These are phyloP conservation scores for Pagrus major DNA, from an alignment of 2,113 vertebrate species.

Conservation along the genomic window DNA sequence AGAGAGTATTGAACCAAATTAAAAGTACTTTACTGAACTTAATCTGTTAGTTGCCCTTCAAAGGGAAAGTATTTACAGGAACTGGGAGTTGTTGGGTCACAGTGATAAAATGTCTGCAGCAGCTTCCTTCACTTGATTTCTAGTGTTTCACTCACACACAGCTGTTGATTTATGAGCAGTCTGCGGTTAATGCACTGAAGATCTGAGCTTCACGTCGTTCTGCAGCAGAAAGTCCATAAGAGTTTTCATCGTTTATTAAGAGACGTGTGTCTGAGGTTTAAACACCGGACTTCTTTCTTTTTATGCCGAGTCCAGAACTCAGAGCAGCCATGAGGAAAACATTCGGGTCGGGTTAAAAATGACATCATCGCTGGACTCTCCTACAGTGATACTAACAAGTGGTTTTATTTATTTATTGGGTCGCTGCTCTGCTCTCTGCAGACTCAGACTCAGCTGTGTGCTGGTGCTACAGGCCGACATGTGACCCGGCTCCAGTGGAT, in stretches of 20 bases:
- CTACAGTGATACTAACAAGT: not conserved
- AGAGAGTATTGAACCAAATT: too few relatives aligned
- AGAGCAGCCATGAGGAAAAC: not conserved
- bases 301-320: not conserved
- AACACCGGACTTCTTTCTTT: not conserved
- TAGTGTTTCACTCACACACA: not conserved
- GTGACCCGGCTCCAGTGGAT: constrained; percentile 78
- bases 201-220: not conserved
- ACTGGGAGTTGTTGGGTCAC: not conserved
- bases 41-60: not conserved
- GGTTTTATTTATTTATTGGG: not conserved
- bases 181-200: not conserved
- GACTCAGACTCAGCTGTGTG: not conserved
- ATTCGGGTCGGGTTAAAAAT: not conserved
- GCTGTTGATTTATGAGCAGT: not conserved
- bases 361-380: not conserved
- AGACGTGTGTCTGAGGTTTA: not conserved
- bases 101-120: not conserved
- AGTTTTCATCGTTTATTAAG: not conserved
- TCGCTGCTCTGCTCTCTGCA: too few relatives aligned
- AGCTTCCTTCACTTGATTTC: not conserved
- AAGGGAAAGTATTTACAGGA: not conserved
- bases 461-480: constrained; percentile 48
- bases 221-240: not conserved
- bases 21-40: not conserved